Conservation (phyloP, 2,888 invertebrate species). For the Masnerella sp. region DNA sequence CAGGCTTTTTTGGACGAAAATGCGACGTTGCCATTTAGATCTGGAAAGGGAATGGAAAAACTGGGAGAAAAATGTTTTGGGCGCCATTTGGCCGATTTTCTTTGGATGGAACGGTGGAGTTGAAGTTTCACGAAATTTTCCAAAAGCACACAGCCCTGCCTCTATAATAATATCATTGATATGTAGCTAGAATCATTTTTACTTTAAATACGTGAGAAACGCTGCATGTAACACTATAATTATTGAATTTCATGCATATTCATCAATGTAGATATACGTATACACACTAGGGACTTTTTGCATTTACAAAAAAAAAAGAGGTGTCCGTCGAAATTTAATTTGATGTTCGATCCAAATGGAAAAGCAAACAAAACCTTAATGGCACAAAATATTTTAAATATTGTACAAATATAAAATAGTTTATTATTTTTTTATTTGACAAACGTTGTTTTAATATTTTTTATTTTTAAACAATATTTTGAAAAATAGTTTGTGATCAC, state of each 20-base stretch:
- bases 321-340: conserved; percentile 39
- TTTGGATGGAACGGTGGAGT: neutral
- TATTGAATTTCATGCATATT: conserved; percentile 56
- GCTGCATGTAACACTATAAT: conserved; percentile 57
- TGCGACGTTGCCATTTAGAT: no score
- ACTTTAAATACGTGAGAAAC: conserved; percentile 51
- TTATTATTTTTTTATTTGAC: no score
- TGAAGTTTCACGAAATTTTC: conserved; percentile 28
- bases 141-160: conserved; percentile 46
- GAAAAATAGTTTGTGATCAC: no score
- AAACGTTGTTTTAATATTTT: no score
- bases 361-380: conserved; percentile 6
- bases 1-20: no score
- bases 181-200: conserved; percentile 58
- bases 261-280: conserved; percentile 59
- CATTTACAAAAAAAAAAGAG: conserved; percentile 41
- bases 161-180: conserved; percentile 57
- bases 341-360: conserved; percentile 13
- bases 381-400: neutral
- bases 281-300: conserved; percentile 52
- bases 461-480: no score
- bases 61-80: neutral
- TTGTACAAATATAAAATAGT: no score
- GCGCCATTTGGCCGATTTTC: no score
- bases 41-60: neutral